Percentiles rank a stretch among this genome's conserved stretches.
Conservation (phyloP, 2,888 invertebrate species). For the Sepioteuthis lessoniana region DNA sequence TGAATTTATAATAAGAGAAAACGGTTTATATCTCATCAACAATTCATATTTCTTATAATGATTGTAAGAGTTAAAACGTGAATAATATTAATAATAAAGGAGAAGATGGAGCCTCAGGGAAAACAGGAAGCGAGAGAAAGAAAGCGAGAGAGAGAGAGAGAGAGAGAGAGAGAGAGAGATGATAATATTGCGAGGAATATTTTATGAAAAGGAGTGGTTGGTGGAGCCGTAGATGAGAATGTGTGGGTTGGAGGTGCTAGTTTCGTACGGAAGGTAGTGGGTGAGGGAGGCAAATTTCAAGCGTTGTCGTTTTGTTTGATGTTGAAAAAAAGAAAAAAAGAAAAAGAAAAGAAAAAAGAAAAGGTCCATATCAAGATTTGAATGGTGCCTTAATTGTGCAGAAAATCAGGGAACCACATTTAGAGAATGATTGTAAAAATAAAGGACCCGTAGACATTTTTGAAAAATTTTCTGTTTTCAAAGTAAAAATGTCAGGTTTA, state of each 20-base stretch:
- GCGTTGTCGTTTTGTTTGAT: neutral
- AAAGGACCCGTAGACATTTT: neutral
- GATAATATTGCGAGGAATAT: neutral
- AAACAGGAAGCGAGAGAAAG: no score
- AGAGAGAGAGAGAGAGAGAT: neutral
- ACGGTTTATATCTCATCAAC: neutral
- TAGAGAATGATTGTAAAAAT: neutral
- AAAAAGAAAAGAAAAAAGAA: no score
- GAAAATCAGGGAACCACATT: neutral
- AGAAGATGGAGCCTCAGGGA: neutral
- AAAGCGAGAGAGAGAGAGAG: neutral
- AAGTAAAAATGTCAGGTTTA: neutral
- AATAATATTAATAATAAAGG: neutral
- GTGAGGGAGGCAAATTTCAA: neutral
- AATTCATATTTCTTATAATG: neutral
- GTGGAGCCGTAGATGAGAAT: neutral
- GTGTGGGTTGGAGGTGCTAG: neutral
- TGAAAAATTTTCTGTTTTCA: conserved; percentile 16
- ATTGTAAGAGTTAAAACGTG: neutral
- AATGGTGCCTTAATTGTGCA: neutral
- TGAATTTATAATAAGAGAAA: neutral
- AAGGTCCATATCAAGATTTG: neutral
- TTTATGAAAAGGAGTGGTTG: neutral
- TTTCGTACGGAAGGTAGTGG: neutral
- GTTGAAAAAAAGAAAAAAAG: neutral